A percentile compares a stretch with the other conserved stretches of the same genome.
These are phyloP conservation scores for Microtus richardsoni DNA, from an alignment of 2,113 vertebrate genomes.

Conservation along the genomic window DNA sequence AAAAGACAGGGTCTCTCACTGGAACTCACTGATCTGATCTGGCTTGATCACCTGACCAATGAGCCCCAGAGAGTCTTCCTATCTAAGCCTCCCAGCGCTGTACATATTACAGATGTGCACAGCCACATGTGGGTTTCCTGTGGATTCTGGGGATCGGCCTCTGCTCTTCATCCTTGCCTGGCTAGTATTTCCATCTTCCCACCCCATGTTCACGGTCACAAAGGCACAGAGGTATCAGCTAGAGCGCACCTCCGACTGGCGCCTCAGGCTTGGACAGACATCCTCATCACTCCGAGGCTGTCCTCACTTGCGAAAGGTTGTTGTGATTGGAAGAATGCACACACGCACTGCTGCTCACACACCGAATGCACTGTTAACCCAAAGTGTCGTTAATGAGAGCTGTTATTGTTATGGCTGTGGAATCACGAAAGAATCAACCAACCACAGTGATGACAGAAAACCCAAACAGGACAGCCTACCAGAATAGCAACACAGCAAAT, in stretches of 20 bases:
- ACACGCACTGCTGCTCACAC: background rate
- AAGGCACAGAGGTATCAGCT: background rate
- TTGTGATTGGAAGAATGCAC: background rate
- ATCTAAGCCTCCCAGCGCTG: background rate
- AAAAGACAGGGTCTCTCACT: background rate
- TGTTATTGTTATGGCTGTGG: background rate
- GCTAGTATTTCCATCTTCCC: background rate
- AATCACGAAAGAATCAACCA: background rate
- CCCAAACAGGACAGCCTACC: background rate
- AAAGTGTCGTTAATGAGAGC: background rate
- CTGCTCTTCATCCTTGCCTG: background rate
- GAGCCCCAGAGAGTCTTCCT: too few species aligned
- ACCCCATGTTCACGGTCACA: background rate
- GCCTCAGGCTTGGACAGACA: background rate
- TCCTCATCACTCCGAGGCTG: background rate
- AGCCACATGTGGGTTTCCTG: background rate
- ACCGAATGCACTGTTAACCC: fast-evolving
- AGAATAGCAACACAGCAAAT: background rate
- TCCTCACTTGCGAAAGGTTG: background rate
- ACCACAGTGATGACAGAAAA: background rate
- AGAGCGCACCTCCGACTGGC: background rate
- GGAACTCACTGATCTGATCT: background rate
- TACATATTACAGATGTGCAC: background rate
- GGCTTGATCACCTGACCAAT: too few species aligned
- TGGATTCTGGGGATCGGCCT: background rate